Evolutionary conservation across 2,888 invertebrate genomes (phyloP), one percentile per base, ranked within the genome.

Genomic region (Adela reaumurella): DNA sequence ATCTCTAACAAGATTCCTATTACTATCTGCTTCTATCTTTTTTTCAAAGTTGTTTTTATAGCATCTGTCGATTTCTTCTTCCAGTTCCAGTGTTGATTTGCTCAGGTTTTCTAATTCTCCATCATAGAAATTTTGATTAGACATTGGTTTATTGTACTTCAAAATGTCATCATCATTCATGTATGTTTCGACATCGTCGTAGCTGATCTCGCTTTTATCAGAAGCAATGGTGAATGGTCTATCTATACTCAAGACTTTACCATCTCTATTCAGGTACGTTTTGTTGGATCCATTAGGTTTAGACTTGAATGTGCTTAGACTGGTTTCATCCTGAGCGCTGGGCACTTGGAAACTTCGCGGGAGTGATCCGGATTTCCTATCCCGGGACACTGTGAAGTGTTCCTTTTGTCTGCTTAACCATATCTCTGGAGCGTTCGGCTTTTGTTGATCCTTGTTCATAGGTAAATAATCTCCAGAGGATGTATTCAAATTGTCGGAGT

Each of bases 291-390:
- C 62, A 60, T 69, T 70, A 51, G 73, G 69, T 63, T 73, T 71
- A 63, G 65, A 71, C 70, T 74, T 74, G 61, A 71, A 70, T 16
- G 70, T 65, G 46, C 62, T 72, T 49, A 67, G 61, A 53, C 68
- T 69, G 46, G 58, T 67, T 19, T 81, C 78, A 41, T 81, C 79
- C 55, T 73, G 80, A 48, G 76, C 81, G 2, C 84, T 78, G 43
- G 80, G 72, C 20, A 86, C 81, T 67, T 90, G 90, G 58, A 91
- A 91, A 58, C 90, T 90, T 57, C 91, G 79, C 0, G 91, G 90
- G 49, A 91, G 65, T 1, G 90, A 90, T 18, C 90, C 91, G 14
- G 89, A 86, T 64, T 91, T 91, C 60, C 84, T 83, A 48, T 80
- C 79, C 48, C 82, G 79, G 1, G 84, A 82, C 3, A 84, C 84